A percentile compares a stretch with the other conserved stretches of the same genome.
phyloP scores from a whole-genome alignment of 1,140 invertebrate genomes.

The Tetragonula clypearis region DNA sequence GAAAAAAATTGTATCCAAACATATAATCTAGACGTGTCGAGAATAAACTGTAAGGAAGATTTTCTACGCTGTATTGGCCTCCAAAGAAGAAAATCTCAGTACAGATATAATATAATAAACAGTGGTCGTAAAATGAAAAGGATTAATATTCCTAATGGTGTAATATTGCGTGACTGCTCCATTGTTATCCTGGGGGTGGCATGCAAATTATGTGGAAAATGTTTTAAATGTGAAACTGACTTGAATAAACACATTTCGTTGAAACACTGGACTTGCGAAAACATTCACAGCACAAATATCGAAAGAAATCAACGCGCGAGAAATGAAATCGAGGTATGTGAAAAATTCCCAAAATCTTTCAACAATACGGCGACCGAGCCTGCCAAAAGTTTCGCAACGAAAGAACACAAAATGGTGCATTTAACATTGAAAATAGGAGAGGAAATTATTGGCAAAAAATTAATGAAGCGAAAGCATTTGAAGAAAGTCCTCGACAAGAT shows the following conservation, averaged over 20 bases:
- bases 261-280: not conserved
- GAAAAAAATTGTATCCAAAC: not conserved
- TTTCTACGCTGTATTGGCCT: slow-evolving; percentile 61
- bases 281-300: fast-evolving
- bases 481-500: slow-evolving; percentile 3
- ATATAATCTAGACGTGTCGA: slow-evolving; percentile 35
- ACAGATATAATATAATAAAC: not conserved
- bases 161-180: slow-evolving; percentile 59
- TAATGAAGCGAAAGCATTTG: slow-evolving; percentile 62
- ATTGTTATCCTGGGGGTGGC: slow-evolving; percentile 61
- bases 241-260: slow-evolving; percentile 44
- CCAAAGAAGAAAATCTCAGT: slow-evolving; percentile 29
- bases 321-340: not conserved
- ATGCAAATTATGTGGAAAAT: slow-evolving; percentile 64
- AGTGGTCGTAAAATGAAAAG: not conserved
- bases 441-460: slow-evolving; percentile 46
- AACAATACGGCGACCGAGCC: not conserved
- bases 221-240: slow-evolving; percentile 67
- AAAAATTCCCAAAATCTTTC: not conserved
- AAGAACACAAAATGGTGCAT: slow-evolving; percentile 20
- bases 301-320: not conserved
- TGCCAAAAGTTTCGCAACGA: not conserved
- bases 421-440: slow-evolving; percentile 62
- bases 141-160: not conserved
- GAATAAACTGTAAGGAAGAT: slow-evolving; percentile 50